A percentile compares a stretch with the other conserved stretches of the same genome.
These are phyloP conservation scores for Pipistrellus kuhlii DNA, from an alignment of 2,797 vertebrate genomes.

Conservation along the genomic window DNA sequence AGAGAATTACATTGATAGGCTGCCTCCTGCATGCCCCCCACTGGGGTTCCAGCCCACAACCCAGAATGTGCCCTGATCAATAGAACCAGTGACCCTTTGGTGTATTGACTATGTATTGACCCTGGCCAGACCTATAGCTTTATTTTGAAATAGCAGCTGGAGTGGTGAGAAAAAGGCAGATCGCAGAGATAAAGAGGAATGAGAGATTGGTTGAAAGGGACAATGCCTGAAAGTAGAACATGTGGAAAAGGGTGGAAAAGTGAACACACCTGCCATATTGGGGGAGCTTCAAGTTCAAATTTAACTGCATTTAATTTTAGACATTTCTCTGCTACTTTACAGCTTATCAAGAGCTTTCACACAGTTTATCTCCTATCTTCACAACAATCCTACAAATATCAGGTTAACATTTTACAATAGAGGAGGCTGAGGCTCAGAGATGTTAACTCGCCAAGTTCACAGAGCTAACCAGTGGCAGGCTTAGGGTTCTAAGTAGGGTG, in stretches of 20 bases:
- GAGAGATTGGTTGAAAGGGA: neutral
- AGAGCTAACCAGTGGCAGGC: neutral
- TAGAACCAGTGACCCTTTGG: too few species aligned
- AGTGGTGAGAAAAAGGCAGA: neutral
- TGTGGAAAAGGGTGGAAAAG: fast-evolving
- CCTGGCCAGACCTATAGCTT: neutral
- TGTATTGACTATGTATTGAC: too few species aligned
- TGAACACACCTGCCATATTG: neutral
- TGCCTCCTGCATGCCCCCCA: too few species aligned
- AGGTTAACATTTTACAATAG: neutral
- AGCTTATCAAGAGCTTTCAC: neutral
- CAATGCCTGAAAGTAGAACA: neutral
- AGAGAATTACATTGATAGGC: too few species aligned
- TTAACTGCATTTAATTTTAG: neutral
- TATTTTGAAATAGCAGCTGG: neutral
- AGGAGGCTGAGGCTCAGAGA: neutral
- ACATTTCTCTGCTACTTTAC: neutral
- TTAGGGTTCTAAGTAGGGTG: neutral
- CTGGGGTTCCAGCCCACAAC: too few species aligned
- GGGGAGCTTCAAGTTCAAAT: neutral
- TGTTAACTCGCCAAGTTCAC: neutral
- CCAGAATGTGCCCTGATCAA: too few species aligned
- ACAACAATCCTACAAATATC: neutral
- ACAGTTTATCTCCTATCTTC: neutral
- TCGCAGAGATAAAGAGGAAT: neutral